Evolutionary conservation across 2,888 invertebrate species (phyloP).

Genomic region (Kuschelorhynchus macadamiae): DNA sequence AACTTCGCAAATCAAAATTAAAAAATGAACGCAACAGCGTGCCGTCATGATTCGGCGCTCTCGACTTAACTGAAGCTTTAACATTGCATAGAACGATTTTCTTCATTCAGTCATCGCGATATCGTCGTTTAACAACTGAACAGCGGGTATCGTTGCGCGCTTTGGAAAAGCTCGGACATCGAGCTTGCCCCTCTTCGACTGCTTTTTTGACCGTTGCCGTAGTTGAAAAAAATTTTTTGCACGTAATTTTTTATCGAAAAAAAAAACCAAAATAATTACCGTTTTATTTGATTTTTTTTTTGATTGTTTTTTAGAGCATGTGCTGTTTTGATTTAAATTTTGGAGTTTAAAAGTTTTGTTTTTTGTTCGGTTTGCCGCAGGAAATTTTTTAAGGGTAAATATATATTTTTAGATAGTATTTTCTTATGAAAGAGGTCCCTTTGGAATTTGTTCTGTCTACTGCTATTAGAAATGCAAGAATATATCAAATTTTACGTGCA

Average conservation of each 20-base stretch:
- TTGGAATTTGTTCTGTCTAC: background rate
- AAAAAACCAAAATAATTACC: too few species aligned
- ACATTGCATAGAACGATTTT: conserved; percentile 33
- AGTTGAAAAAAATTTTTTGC: background rate
- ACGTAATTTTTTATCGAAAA: conserved; percentile 17
- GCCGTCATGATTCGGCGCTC: conserved; percentile 21
- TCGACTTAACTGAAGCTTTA: conserved; percentile 25
- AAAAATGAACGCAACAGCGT: conserved; percentile 27
- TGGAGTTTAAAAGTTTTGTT: conserved; percentile 18
- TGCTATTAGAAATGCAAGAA: too few species aligned
- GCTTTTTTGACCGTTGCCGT: conserved; percentile 7
- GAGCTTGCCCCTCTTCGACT: conserved; percentile 20
- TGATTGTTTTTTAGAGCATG: conserved; percentile 12
- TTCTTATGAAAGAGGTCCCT: background rate
- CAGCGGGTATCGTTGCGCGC: conserved; percentile 24
- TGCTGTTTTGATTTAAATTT: conserved; percentile 16
- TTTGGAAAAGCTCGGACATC: conserved; percentile 14
- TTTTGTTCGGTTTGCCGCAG: conserved; percentile 1
- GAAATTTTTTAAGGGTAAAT: conserved; percentile 18
- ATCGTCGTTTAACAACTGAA: conserved; percentile 38
- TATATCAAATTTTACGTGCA: too few species aligned
- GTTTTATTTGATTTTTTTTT: conserved; percentile 3
- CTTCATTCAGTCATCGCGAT: conserved; percentile 42
- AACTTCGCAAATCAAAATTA: conserved; percentile 21
- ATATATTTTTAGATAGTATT: background rate